Conservation (phyloP, 2,888 invertebrate genomes). For the Gymnosoma rotundatum region DNA sequence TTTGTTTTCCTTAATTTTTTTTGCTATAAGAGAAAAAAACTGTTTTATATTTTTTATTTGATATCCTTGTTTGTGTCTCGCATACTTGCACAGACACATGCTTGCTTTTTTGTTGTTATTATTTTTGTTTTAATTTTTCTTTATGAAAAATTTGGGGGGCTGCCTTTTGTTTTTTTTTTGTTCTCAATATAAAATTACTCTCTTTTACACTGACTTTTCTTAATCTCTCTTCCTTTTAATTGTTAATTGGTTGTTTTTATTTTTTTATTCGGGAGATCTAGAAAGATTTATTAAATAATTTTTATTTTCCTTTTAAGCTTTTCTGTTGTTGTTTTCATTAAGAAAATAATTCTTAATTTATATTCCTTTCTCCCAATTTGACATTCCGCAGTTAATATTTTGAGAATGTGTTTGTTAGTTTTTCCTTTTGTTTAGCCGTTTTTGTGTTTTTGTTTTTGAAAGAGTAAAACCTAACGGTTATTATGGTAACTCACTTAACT, state of each 20-base stretch:
- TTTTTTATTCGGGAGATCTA: slow-evolving; percentile 33
- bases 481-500: slow-evolving; percentile 39
- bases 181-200: slow-evolving; percentile 11
- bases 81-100: slow-evolving; percentile 33
- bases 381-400: slow-evolving; percentile 57
- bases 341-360: neutral
- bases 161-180: slow-evolving; percentile 24
- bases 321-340: slow-evolving; percentile 16
- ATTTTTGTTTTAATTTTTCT: slow-evolving; percentile 38
- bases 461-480: slow-evolving; percentile 44
- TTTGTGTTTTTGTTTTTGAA: slow-evolving; percentile 25
- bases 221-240: slow-evolving; percentile 23
- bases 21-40: slow-evolving; percentile 34
- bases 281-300: slow-evolving; percentile 53
- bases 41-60: slow-evolving; percentile 8
- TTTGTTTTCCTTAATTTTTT: slow-evolving; percentile 63
- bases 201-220: neutral
- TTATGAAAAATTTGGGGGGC: slow-evolving; percentile 45
- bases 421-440: slow-evolving; percentile 45
- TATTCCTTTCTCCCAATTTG: slow-evolving; percentile 51
- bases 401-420: neutral
- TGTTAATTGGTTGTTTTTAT: neutral
- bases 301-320: slow-evolving; percentile 20
- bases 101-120: neutral
- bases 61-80: slow-evolving; percentile 45